Conservation (phyloP, 1,140 invertebrate genomes). For the Drosophila takahashii region DNA sequence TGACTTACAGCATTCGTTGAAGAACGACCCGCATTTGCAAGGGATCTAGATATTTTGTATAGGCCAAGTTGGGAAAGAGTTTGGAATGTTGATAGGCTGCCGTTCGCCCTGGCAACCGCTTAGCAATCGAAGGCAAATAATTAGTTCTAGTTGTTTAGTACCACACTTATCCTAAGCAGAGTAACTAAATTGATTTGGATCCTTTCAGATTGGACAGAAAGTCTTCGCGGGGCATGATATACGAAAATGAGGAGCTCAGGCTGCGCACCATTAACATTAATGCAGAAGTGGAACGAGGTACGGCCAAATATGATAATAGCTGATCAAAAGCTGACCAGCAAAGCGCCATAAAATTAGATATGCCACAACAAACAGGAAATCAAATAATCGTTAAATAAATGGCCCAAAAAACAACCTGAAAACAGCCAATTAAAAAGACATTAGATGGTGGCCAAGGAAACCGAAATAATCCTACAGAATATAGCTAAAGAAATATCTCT, state of each 20-base stretch:
- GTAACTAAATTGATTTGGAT: slow-evolving; percentile 15
- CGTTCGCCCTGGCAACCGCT: slow-evolving; percentile 72
- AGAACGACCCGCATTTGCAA: slow-evolving; percentile 52
- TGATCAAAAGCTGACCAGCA: slow-evolving; percentile 30
- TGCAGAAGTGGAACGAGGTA: slow-evolving; percentile 96
- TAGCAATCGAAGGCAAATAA: slow-evolving; percentile 57
- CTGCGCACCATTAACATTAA: slow-evolving; percentile 95
- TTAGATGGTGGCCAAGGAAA: slow-evolving; percentile 49
- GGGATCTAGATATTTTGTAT: slow-evolving; percentile 10
- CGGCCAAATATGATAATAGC: slow-evolving; percentile 17
- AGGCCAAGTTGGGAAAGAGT: slow-evolving; percentile 13
- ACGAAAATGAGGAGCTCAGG: slow-evolving; percentile 96
- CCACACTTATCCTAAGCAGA: background rate
- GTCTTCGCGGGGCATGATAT: slow-evolving; percentile 94
- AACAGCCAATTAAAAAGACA: slow-evolving; percentile 74
- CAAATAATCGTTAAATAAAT: slow-evolving; percentile 53
- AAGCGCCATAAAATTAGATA: slow-evolving; percentile 18
- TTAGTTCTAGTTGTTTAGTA: background rate
- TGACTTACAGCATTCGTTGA: slow-evolving; percentile 78
- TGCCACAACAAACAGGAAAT: slow-evolving; percentile 52
- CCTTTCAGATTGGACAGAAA: slow-evolving; percentile 90
- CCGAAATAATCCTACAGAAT: slow-evolving; percentile 44
- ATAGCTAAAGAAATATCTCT: slow-evolving; percentile 25
- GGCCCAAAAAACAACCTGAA: slow-evolving; percentile 35
- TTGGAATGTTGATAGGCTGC: slow-evolving; percentile 61